phyloP scores from a whole-genome alignment of 2,888 invertebrate species.

The Clunio marinus region DNA sequence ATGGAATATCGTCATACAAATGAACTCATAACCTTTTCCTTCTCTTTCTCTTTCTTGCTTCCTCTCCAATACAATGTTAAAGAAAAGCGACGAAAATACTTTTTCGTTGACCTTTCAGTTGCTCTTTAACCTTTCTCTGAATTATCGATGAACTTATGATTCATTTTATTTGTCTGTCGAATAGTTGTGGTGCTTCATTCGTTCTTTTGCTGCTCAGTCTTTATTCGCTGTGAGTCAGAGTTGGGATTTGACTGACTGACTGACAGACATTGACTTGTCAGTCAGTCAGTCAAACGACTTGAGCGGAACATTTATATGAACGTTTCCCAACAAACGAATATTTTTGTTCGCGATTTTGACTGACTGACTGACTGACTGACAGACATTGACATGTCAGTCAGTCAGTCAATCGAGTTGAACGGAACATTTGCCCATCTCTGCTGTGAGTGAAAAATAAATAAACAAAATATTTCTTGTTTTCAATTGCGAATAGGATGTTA shows the following conservation, averaged over 20 bases:
- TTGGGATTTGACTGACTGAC: too few relatives aligned
- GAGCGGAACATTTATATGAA: too few relatives aligned
- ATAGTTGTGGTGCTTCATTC: neutral
- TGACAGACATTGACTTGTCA: too few relatives aligned
- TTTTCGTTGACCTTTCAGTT: slow-evolving; percentile 19
- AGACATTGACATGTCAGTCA: too few relatives aligned
- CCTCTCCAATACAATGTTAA: neutral
- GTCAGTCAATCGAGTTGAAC: too few relatives aligned
- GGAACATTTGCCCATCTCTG: too few relatives aligned
- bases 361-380: too few relatives aligned
- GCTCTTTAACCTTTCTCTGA: slow-evolving; percentile 17
- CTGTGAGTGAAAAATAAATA: neutral
- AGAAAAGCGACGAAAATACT: neutral
- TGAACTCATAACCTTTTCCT: slow-evolving; percentile 20
- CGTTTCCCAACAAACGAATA: too few relatives aligned
- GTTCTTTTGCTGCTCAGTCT: neutral
- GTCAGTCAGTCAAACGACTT: too few relatives aligned
- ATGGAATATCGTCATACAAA: neutral
- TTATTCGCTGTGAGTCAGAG: neutral
- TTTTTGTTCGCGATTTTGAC: too few relatives aligned
- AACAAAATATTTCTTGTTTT: neutral
- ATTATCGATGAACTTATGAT: slow-evolving; percentile 15
- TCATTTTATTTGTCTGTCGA: slow-evolving; percentile 1
- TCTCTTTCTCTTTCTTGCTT: neutral
- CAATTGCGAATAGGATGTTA: neutral